These are phyloP conservation scores for Drosophila percnosoma DNA, from an alignment of 2,888 invertebrate genomes.

Conservation along the genomic window DNA sequence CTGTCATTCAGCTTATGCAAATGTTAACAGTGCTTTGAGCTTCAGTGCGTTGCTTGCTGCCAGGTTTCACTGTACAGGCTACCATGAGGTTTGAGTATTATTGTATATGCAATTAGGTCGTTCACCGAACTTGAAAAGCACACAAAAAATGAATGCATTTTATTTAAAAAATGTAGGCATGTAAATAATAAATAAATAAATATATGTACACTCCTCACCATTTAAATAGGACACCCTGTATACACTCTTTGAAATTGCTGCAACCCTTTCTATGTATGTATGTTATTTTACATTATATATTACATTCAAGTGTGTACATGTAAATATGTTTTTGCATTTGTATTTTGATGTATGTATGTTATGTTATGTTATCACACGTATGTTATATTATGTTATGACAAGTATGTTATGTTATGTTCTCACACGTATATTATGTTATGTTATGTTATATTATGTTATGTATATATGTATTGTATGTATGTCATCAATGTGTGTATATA, in stretches of 20 bases:
- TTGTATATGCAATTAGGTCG: too few species aligned
- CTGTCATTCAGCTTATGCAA: slow-evolving; percentile 40
- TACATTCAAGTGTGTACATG: too few species aligned
- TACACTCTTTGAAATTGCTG: not conserved
- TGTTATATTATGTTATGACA: not conserved
- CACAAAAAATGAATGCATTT: too few species aligned
- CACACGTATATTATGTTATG: not conserved
- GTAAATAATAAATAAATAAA: not conserved
- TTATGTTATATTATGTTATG: not conserved
- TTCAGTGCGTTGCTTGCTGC: slow-evolving; percentile 10
- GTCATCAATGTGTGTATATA: not conserved
- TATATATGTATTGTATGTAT: not conserved
- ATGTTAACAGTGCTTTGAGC: slow-evolving; percentile 18
- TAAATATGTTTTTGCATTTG: too few species aligned
- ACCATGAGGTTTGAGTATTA: not conserved
- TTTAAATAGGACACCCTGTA: not conserved
- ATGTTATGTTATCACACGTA: too few species aligned
- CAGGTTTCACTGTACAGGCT: slow-evolving; percentile 18
- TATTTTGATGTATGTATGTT: too few species aligned
- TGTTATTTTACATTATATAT: too few species aligned
- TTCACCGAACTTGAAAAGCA: slow-evolving; percentile 53
- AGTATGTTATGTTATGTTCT: not conserved
- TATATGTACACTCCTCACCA: not conserved
- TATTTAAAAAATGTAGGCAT: not conserved
- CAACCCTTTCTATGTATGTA: too few species aligned